Percentiles rank a stretch among this genome's conserved stretches.
Evolutionary conservation across 2,797 vertebrate species (phyloP).

Genomic region (Austrolebias charrua): DNA sequence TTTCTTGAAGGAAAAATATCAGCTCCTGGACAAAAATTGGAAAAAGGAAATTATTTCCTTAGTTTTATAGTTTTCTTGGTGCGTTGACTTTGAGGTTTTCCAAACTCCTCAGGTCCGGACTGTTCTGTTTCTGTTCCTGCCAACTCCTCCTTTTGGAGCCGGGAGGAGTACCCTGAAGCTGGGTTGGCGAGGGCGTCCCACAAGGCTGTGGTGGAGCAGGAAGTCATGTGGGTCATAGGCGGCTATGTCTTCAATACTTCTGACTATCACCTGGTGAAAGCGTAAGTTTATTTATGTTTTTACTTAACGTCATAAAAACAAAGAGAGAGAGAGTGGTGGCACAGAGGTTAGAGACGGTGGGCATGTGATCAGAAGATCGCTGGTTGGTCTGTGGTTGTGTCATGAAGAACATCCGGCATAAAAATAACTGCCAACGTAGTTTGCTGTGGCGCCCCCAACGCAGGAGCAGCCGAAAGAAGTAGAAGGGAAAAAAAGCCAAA

Average conservation of each 20-base stretch:
- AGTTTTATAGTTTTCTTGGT: neutral
- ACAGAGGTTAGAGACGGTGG: no score
- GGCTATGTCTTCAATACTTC: slow-evolving; percentile 97
- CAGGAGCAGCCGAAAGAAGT: no score
- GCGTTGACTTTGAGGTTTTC: slow-evolving; percentile 17
- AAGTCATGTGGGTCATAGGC: slow-evolving; percentile 94
- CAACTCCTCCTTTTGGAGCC: slow-evolving; percentile 90
- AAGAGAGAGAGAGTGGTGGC: no score
- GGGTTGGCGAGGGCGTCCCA: slow-evolving; percentile 91
- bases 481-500: no score
- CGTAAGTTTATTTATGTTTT: slow-evolving; percentile 86
- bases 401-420: no score
- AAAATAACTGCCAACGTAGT: no score
- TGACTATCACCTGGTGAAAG: slow-evolving; percentile 92
- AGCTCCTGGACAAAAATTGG: no score
- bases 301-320: neutral
- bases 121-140: slow-evolving; percentile 89
- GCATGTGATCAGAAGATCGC: no score
- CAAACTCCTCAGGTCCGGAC: slow-evolving; percentile 82
- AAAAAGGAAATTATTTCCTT: neutral
- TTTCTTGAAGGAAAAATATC: no score
- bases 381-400: no score
- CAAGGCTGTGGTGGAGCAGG: slow-evolving; percentile 87
- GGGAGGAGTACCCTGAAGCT: slow-evolving; percentile 79
- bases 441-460: no score